Evolutionary conservation across 2,113 vertebrate species (phyloP), one percentile per base, ranked within the genome.

Genomic region (Andinoacara biseriatus): DNA sequence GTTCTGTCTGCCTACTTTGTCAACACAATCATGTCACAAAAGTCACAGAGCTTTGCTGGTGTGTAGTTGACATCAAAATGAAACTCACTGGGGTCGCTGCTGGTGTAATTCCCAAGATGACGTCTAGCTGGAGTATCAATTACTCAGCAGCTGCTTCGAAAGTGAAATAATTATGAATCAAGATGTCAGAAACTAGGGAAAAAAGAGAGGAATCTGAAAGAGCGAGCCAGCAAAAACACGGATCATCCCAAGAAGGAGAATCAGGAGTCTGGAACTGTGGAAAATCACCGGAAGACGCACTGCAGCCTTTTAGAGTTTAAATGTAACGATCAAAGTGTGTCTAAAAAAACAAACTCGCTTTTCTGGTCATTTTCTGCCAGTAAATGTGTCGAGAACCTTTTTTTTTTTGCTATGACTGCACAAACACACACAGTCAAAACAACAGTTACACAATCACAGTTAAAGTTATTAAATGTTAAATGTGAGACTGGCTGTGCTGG

Each of bases 181-280:
- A 46, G 43, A 46, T 52, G 43, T 69, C 17, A 72, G 67, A 54
- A 8, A 18, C 10, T 52, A n/a, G 67, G 67, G 31, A 72, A 72
- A 49, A 52, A 46, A 72, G 20, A 72, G 46, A 72, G 46, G 67
- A 72, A 72, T 72, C 26, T 72, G 67, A 72, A 54, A 24, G 46
- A 72, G 67, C 14, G 67, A 72, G 67, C 67, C 67, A 72, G 17
- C 5, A 20, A 72, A 72, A 72, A 72, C 46, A 72, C 31, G 26
- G 24, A 72, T 52, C 15, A 52, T 11, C 43, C 17, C 3, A 43
- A 26, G 65, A 49, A 69, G 43, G 20, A 1, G 40, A 49, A 0
- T 72, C 43, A 52, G 65, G 43, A 72, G 26, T 52, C 17, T 69
- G 43, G 43, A 69, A 20, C 9, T 8, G 24, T 49, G 65, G 65